Evolutionary conservation across 1,140 invertebrate genomes (phyloP), one percentile per base, ranked within the genome.

Genomic region (Drosophila truncata): DNA sequence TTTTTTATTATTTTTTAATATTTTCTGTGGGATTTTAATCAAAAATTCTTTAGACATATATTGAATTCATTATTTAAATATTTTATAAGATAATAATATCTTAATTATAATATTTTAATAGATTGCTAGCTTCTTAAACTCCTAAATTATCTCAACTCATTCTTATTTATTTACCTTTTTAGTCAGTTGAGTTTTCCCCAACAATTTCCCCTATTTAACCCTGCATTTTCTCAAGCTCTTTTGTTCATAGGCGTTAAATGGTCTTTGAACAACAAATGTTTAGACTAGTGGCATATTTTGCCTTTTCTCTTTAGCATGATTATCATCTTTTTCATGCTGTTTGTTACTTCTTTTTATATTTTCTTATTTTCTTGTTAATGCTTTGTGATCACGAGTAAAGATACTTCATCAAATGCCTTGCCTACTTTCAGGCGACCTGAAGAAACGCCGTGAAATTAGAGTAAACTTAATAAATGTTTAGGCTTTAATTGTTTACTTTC

Each of bases 371-470:
- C 27, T 49, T n/a, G 11, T 6, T 10, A 13, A 29, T 49, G 52
- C 33, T 49, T 72, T 49, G 33, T 67, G 6, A n/a, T 9, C 27
- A n/a, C 23, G 13, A 60, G 16, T 9, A 1, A n/a, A 33, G 6
- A n/a, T n/a, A 31, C 13, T n/a, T 20, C 3, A 35, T 16, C 6
- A 18, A 60, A 29, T 23, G 5, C 3, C 42, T 70, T 87, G 82
- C 84, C 82, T 86, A 86, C 84, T 86, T 83, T 86, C 31, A 72
- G 82, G 82, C 82, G 6, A 47, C 3, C 3, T 10, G 0, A 18
- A 50, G 61, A 46, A 61, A 46, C 13, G 13, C 4, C 37, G n/a
- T n/a, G 9, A 42, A 65, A 25, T 16, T 11, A 3, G 65, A 35
- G 27, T 18, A n/a, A 60, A 31, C 14, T 33, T 31, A 25, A 64